These are phyloP conservation scores for Rhagonycha fulva DNA, from an alignment of 2,888 invertebrate species.

Conservation along the genomic window DNA sequence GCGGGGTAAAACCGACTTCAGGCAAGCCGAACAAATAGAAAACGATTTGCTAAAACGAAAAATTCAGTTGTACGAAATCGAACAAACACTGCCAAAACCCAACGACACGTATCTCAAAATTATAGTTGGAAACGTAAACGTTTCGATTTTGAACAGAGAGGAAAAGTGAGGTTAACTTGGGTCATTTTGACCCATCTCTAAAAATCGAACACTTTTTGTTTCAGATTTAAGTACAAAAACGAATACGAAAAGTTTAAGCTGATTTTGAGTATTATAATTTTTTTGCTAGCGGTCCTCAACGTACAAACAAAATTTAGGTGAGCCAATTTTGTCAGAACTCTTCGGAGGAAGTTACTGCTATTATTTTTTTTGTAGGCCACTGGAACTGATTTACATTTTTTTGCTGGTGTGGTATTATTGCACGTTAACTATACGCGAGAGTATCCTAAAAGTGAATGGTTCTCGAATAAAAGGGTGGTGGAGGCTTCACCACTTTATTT, in stretches of 20 bases:
- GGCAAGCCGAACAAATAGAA: slow-evolving; percentile 66
- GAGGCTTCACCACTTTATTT: slow-evolving; percentile 97
- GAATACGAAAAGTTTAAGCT: slow-evolving; percentile 99
- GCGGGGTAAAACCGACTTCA: slow-evolving; percentile 56
- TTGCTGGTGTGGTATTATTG: slow-evolving; percentile 99
- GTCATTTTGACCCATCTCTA: neutral
- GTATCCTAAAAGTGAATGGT: slow-evolving; percentile 97
- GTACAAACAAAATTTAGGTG: slow-evolving; percentile 84
- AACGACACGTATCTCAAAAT: slow-evolving; percentile 92
- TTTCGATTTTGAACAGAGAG: slow-evolving; percentile 94
- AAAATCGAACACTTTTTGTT: slow-evolving; percentile 31
- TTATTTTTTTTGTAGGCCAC: slow-evolving; percentile 62
- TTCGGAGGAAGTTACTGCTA: slow-evolving; percentile 1
- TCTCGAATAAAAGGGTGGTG: slow-evolving; percentile 98
- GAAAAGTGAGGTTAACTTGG: slow-evolving; percentile 78
- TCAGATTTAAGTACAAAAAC: slow-evolving; percentile 89
- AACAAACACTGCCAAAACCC: slow-evolving; percentile 90
- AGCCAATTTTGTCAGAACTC: slow-evolving; percentile 28
- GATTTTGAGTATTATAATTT: slow-evolving; percentile 90
- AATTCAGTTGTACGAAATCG: slow-evolving; percentile 87
- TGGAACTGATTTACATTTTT: slow-evolving; percentile 89
- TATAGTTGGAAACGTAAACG: slow-evolving; percentile 96
- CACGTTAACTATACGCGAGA: slow-evolving; percentile 97
- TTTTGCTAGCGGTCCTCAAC: slow-evolving; percentile 84
- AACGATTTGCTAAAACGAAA: slow-evolving; percentile 82